Percentiles rank a stretch among this genome's conserved stretches.
phyloP scores from a whole-genome alignment of 2,113 vertebrate genomes.

The Echinops telfairi region DNA sequence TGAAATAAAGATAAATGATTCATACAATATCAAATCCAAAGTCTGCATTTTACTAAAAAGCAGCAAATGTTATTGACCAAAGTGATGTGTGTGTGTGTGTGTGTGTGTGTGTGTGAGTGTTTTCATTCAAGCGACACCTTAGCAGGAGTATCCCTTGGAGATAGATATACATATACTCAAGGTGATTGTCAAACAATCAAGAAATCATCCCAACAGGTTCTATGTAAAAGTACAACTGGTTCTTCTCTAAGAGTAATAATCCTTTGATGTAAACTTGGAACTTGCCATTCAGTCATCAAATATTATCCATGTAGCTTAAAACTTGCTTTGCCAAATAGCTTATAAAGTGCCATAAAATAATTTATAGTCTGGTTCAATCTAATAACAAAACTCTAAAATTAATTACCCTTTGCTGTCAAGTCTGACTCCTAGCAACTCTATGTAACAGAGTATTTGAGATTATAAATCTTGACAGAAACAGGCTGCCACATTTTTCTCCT shows the following conservation, averaged over 20 bases:
- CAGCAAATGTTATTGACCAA: no score
- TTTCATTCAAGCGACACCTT: not conserved
- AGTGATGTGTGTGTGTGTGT: no score
- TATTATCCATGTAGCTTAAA: constrained; percentile 17
- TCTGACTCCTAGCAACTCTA: no score
- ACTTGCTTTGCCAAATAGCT: no score
- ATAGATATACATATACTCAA: not conserved
- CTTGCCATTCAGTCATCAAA: not conserved
- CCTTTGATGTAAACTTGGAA: not conserved
- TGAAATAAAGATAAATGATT: not conserved
- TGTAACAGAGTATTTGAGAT: no score
- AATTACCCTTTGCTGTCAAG: no score
- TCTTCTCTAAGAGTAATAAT: not conserved
- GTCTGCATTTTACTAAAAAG: not conserved
- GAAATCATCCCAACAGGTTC: not conserved
- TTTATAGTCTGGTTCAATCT: no score
- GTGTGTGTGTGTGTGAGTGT: no score
- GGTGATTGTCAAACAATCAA: not conserved
- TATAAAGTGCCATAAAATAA: no score
- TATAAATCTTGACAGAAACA: no score
- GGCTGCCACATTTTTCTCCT: no score
- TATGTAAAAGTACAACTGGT: not conserved
- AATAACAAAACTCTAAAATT: no score
- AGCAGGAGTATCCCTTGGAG: not conserved
- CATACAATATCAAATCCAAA: not conserved